Conservation (phyloP, 2,888 invertebrate species). For the Limnephilus lunatus region DNA sequence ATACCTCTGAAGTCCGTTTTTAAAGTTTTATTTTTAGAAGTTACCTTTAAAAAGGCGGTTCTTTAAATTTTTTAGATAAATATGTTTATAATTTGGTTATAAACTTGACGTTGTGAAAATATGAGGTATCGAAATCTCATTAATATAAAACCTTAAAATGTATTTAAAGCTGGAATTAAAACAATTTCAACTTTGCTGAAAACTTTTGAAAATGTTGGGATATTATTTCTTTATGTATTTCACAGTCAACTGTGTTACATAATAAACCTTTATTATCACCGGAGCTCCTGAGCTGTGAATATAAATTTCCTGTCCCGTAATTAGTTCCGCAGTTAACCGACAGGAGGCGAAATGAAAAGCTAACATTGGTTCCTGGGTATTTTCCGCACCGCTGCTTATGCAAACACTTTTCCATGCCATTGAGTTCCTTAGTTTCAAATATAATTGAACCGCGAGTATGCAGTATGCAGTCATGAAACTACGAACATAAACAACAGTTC, state of each 20-base stretch:
- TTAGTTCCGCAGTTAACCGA: constrained; percentile 19
- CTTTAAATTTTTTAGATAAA: too few relatives aligned
- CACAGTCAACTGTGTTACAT: background rate
- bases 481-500: background rate
- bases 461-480: background rate
- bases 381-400: background rate
- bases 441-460: constrained; percentile 10
- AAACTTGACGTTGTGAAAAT: too few relatives aligned
- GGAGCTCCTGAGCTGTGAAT: background rate
- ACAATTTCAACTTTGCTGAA: too few relatives aligned
- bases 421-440: background rate
- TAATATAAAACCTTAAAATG: too few relatives aligned
- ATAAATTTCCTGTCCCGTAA: constrained; percentile 13
- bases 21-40: too few relatives aligned
- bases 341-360: constrained; percentile 26
- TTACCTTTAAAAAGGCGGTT: too few relatives aligned
- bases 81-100: too few relatives aligned
- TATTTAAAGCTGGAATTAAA: too few relatives aligned
- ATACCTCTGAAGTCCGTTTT: too few relatives aligned
- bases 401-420: background rate
- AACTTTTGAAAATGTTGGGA: background rate
- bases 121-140: too few relatives aligned
- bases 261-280: background rate
- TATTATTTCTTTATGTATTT: background rate
- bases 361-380: constrained; percentile 11